phyloP scores from a whole-genome alignment of 1,140 invertebrate species.

The Bombus superbus region DNA sequence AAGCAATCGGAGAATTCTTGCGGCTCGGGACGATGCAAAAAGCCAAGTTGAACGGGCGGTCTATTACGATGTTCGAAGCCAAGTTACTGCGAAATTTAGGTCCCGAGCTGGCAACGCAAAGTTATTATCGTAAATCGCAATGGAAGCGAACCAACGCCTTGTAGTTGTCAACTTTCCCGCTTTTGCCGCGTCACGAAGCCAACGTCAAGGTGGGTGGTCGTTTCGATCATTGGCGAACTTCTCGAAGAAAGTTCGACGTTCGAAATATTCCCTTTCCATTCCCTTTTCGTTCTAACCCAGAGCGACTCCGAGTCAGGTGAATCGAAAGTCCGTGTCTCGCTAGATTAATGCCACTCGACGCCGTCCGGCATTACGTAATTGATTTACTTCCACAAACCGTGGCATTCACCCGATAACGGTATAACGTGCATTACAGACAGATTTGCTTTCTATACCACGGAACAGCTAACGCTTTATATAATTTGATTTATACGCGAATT shows the following conservation, averaged over 20 bases:
- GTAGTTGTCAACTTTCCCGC: not conserved
- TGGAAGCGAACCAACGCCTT: not conserved
- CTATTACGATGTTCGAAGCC: not conserved
- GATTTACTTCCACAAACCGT: not conserved
- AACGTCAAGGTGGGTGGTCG: too few relatives aligned
- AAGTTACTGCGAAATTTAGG: not conserved
- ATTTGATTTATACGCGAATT: not conserved
- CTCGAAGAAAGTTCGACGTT: not conserved
- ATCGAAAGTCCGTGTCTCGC: not conserved
- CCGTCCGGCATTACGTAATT: conserved; percentile 11
- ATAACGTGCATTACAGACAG: not conserved
- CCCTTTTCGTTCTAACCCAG: not conserved
- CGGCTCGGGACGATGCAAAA: not conserved
- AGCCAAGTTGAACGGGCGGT: too few relatives aligned
- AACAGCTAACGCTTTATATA: not conserved
- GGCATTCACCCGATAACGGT: not conserved
- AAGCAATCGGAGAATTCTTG: not conserved
- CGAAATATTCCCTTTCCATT: not conserved
- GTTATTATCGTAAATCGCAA: conserved; percentile 19
- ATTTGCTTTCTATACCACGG: not conserved
- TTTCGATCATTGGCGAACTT: not conserved
- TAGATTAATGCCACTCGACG: not conserved
- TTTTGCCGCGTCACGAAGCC: not conserved
- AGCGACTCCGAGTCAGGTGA: not conserved
- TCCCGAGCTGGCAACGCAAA: not conserved